Conservation (phyloP, 2,888 invertebrate species). For the Ditula angustiorana region DNA sequence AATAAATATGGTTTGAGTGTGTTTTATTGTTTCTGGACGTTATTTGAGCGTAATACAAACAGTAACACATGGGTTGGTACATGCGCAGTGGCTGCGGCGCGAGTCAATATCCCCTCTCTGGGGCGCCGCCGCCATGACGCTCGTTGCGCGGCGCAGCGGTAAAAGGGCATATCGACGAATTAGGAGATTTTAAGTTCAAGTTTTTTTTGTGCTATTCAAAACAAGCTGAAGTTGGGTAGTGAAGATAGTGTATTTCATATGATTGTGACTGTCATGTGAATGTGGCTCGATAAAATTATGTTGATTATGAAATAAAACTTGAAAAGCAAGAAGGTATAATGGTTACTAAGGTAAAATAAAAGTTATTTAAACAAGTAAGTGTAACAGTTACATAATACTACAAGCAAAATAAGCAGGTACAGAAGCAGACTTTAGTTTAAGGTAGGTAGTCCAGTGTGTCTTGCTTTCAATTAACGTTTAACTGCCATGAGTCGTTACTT, state of each 20-base stretch:
- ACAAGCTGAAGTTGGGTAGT: too few relatives aligned
- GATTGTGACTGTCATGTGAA: too few relatives aligned
- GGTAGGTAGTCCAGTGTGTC: too few relatives aligned
- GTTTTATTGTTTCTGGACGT: conserved; percentile 34
- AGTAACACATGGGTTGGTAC: conserved; percentile 79
- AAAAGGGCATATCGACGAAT: conserved; percentile 56
- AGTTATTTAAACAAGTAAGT: neutral
- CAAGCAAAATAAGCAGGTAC: too few relatives aligned
- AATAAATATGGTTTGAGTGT: conserved; percentile 5
- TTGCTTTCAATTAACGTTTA: too few relatives aligned
- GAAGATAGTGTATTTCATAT: too few relatives aligned
- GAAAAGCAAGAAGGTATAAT: too few relatives aligned
- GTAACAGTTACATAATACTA: neutral
- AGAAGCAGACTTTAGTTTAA: too few relatives aligned
- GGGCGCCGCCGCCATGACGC: conserved; percentile 79
- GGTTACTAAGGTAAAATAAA: too few relatives aligned
- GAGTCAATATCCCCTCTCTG: conserved; percentile 80
- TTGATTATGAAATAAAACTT: too few relatives aligned
- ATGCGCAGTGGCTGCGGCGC: conserved; percentile 79
- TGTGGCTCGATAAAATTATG: too few relatives aligned
- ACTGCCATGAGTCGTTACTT: too few relatives aligned
- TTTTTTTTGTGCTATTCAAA: neutral
- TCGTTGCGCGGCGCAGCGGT: conserved; percentile 55
- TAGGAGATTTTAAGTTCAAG: neutral
- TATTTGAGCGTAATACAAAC: conserved; percentile 68